phyloP scores from a whole-genome alignment of 2,113 vertebrate species.

The Megaceryle maxima region DNA sequence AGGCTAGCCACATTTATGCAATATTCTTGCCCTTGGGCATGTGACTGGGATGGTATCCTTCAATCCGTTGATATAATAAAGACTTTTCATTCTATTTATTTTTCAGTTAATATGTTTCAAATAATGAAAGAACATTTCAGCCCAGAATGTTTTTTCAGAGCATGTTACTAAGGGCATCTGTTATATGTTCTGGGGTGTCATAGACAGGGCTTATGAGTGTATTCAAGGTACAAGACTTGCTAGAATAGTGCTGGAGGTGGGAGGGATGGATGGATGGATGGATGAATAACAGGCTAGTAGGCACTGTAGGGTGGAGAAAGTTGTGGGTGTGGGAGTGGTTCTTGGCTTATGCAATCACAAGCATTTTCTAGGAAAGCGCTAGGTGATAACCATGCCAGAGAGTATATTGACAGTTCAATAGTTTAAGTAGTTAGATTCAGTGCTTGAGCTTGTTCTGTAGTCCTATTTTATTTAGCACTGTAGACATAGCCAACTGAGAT shows the following conservation, averaged over 20 bases:
- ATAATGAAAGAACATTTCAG: not conserved
- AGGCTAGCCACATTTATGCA: not conserved
- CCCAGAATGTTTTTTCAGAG: not conserved
- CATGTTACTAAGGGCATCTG: not conserved
- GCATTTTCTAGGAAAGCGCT: not conserved
- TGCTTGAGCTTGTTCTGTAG: not conserved
- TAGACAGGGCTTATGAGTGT: not conserved
- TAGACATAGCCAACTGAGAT: not conserved
- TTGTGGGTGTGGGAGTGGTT: not conserved
- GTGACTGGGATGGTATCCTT: not conserved
- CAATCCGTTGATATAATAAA: not conserved
- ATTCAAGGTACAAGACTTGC: not conserved
- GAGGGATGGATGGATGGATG: not conserved
- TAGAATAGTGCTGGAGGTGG: not conserved
- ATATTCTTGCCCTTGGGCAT: not conserved
- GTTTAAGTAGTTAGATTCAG: not conserved
- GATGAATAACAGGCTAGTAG: not conserved
- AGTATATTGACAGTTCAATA: slow-evolving; percentile 25
- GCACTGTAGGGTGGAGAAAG: not conserved
- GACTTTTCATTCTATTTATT: not conserved
- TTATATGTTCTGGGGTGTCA: not conserved
- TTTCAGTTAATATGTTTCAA: not conserved
- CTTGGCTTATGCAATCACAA: not conserved
- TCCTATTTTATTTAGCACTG: not conserved
- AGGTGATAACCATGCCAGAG: not conserved